phyloP scores from a whole-genome alignment of 1,140 invertebrate species.

The Lysiphlebus fabarum region DNA sequence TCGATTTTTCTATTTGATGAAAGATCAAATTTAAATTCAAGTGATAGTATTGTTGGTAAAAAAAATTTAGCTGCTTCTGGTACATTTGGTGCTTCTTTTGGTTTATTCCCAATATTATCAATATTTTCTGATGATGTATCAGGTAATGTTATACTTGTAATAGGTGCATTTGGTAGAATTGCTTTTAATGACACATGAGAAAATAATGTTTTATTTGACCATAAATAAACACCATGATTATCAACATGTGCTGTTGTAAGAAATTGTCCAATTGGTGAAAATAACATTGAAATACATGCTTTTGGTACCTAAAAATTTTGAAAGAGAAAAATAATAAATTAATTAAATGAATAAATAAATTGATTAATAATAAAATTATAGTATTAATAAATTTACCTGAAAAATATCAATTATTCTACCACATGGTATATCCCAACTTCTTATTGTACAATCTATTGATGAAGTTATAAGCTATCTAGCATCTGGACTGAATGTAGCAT shows the following conservation, averaged over 20 bases:
- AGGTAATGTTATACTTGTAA: constrained; percentile 61
- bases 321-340: too few relatives aligned
- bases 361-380: too few relatives aligned
- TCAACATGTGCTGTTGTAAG: constrained; percentile 86
- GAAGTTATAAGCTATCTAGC: constrained; percentile 84
- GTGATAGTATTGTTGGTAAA: constrained; percentile 81
- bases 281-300: constrained; percentile 77
- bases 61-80: constrained; percentile 92
- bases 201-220: constrained; percentile 88
- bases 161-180: constrained; percentile 60
- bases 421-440: constrained; percentile 89
- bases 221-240: constrained; percentile 87
- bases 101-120: constrained; percentile 72
- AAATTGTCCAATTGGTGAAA: constrained; percentile 89
- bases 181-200: constrained; percentile 74
- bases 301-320: constrained; percentile 60
- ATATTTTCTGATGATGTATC: constrained; percentile 43
- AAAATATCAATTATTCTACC: constrained; percentile 75
- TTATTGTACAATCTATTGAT: constrained; percentile 82
- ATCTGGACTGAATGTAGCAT: constrained; percentile 86
- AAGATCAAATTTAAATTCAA: constrained; percentile 80
- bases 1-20: constrained; percentile 49
- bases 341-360: too few relatives aligned
- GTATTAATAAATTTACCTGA: constrained; percentile 34
- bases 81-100: constrained; percentile 75